A percentile compares a stretch with the other conserved stretches of the same genome.
Conservation (phyloP, 2,797 vertebrate genomes). For the Spheniscus humboldti region DNA sequence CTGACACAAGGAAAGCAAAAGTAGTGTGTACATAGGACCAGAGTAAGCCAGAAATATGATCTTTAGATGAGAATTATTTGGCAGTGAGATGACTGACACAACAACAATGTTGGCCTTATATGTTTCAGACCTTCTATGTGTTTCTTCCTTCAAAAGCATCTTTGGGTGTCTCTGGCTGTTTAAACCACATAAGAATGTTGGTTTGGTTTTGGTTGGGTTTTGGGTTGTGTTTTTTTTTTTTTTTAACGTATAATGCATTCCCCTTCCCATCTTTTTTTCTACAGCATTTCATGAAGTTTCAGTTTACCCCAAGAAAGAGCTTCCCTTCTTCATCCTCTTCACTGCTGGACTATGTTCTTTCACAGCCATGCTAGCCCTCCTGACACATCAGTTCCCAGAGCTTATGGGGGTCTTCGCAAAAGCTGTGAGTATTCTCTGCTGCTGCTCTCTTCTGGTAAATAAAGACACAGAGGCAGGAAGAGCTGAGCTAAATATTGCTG, state of each 20-base stretch:
- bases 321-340: constrained; percentile 99
- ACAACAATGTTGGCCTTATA: neutral
- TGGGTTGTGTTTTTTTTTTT: neutral
- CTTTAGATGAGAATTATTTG: neutral
- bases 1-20: neutral
- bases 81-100: neutral
- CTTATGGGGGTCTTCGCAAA: constrained; percentile 99
- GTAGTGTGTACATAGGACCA: neutral
- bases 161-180: neutral
- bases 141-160: neutral
- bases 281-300: constrained; percentile 99
- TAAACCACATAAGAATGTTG: neutral
- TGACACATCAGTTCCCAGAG: constrained; percentile 98
- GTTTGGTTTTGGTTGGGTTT: neutral
- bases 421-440: constrained; percentile 85
- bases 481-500: neutral
- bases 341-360: constrained; percentile 97
- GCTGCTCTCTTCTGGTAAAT: neutral
- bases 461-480: neutral
- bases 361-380: constrained; percentile 97
- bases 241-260: neutral
- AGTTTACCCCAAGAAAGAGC: constrained; percentile 98
- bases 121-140: neutral
- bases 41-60: neutral
- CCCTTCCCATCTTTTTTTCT: constrained; percentile 38